Base-by-base conservation (phyloP, 2,797 vertebrate species). In the Chelidonichthys spinosus region DNA sequence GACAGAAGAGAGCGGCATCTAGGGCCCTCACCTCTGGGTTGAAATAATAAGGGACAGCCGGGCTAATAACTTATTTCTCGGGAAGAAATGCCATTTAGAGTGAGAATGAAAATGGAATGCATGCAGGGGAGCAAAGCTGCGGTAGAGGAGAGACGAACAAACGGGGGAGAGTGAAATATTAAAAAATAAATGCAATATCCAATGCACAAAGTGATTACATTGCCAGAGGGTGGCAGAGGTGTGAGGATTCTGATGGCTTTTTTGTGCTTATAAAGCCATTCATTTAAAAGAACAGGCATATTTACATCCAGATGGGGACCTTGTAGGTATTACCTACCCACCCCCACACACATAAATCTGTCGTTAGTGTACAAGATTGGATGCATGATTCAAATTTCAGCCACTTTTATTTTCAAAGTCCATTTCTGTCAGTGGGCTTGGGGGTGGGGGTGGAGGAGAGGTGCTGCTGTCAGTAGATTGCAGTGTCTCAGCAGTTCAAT, bases 41-140 rank as follows among this genome's bases (percentile, higher is more conserved):
- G 83, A 89, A 93, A 92, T 91, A 92, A 92, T 92, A 92, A 83
- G 82, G 85, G 83, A 92, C 87, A 91, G 85, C 63, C 15, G 0
- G 68, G 73, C 81, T 83, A 83, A 89, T 92, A 90, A 92, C 85
- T 93, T 92, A 92, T 92, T 93, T 89, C 89, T 87, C 53, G 69
- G 78, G 74, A 89, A 91, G 83, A 92, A 89, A 93, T 92, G 87
- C 80, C 87, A 92, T 93, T 94, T 92, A 91, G 85, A 89, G 81
- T 74, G 69, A 62, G 82, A 88, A 89, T 87, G 83, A 76, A 89
- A 91, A 90, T 87, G 74, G 83, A 89, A 88, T 65, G 82, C 79
- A 85, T 79, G 75, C 79, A 82, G 79, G 76, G 76, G 70, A 79
- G 76, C 35, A 72, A 62, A 78, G 72, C 14, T 59, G 32, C 62